Base-by-base conservation (phyloP, 2,797 vertebrate genomes). In the Chromis chromis region DNA sequence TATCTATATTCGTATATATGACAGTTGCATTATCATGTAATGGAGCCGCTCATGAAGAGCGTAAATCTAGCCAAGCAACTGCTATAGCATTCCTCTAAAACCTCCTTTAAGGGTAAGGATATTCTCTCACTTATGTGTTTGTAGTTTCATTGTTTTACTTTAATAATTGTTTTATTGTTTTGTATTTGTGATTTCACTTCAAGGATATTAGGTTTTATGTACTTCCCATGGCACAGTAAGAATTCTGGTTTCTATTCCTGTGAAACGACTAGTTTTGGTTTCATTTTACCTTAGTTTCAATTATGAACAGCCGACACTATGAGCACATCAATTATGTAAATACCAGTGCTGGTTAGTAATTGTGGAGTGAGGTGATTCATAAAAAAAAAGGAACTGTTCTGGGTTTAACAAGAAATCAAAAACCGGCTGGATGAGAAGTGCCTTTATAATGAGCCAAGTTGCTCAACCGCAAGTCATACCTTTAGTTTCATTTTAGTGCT, bases 231-330 rank as follows among this genome's bases (percentile, higher is more conserved):
- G 11, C 1, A 2, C 16, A 22, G 19, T 6, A 12, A 12, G 11
- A 31, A 2, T 53, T 63, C 58, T 0, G 0, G 2, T 65, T 84
- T 65, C 31, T 4, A 31, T 64, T 64, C 36, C 21, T 22, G 24
- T 1, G 27, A 36, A 65, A 25, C 1, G 0, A 8, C 16, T 31
- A 0, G 0, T 55, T 72, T 68, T 31, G 31, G 17, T 78, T 78
- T 66, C 0, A 22, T 25, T 61, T 70, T 28, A 6, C 11, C 4
- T 0, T 13, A 7, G 0, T 14, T 6, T 0, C 7, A 0, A 4
- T 57, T 22, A 17, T 5, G 21, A 63, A 52, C 21, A 58, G 53
- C 46, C 36, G 57, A 39, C 21, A 11, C 16, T 44, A 44, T 28
- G 57, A 19, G 19, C 9, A 25, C 21, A 1, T n/a, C 1, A 36